Percentiles rank a stretch among this genome's conserved stretches.
phyloP scores from a whole-genome alignment of 1,140 invertebrate species.

The Drosophila kanapiae region DNA sequence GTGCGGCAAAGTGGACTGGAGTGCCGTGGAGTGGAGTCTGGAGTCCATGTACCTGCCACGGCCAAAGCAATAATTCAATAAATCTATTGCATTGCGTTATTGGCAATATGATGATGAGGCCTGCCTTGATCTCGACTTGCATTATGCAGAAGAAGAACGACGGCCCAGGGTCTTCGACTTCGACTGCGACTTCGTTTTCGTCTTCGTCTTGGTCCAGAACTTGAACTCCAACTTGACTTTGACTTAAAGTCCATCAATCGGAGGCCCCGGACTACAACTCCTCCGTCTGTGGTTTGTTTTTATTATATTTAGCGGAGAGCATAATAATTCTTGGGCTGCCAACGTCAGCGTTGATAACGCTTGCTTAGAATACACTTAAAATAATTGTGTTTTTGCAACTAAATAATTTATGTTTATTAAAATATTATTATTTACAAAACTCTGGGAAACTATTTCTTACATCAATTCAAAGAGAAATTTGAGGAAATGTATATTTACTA shows the following conservation, averaged over 20 bases:
- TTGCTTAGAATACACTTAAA: conserved; percentile 40
- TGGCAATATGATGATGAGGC: conserved; percentile 83
- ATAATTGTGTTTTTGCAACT: neutral
- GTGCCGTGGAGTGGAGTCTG: conserved; percentile 56
- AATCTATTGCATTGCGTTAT: conserved; percentile 84
- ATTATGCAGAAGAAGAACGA: conserved; percentile 59
- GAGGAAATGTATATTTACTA: no score
- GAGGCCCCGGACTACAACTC: conserved; percentile 22
- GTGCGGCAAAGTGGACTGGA: conserved; percentile 36
- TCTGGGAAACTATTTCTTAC: no score
- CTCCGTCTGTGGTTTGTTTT: conserved; percentile 78
- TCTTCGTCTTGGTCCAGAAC: conserved; percentile 64
- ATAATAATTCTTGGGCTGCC: conserved; percentile 79
- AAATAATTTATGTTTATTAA: no score
- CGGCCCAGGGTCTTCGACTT: conserved; percentile 30
- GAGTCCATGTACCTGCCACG: conserved; percentile 82
- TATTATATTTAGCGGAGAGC: conserved; percentile 84
- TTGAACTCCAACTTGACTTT: conserved; percentile 83
- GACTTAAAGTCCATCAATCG: conserved; percentile 83
- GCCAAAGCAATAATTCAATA: conserved; percentile 84
- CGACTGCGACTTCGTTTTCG: conserved; percentile 35
- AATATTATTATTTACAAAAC: no score
- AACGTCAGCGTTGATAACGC: conserved; percentile 72
- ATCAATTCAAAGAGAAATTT: no score
- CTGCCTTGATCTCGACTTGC: conserved; percentile 47